These are phyloP conservation scores for Oedothorax gibbosus DNA, from an alignment of 1,140 invertebrate species.

Conservation along the genomic window DNA sequence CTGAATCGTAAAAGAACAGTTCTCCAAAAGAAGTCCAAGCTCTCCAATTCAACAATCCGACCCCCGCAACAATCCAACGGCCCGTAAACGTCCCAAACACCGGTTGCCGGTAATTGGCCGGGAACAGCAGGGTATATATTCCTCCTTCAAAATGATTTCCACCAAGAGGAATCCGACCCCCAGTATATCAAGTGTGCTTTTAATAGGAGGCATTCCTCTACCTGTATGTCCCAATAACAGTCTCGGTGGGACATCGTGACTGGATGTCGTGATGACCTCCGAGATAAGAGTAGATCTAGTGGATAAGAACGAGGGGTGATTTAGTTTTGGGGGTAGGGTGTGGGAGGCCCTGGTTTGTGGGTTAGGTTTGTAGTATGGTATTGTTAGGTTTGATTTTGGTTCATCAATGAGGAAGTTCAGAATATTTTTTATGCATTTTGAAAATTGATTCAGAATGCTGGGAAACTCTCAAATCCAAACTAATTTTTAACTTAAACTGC, in stretches of 20 bases:
- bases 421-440: too few relatives aligned
- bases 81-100: slow-evolving; percentile 24
- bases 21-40: background rate
- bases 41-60: background rate
- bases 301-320: slow-evolving; percentile 3
- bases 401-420: too few relatives aligned
- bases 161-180: background rate
- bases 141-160: background rate
- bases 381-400: too few relatives aligned
- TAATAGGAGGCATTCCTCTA: slow-evolving; percentile 37
- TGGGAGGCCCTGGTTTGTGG: slow-evolving; percentile 13
- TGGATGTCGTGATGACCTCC: slow-evolving; percentile 34
- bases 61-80: slow-evolving; percentile 24
- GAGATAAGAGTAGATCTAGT: slow-evolving; percentile 32
- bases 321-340: background rate
- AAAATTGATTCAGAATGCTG: too few relatives aligned
- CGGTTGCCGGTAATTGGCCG: slow-evolving; percentile 24
- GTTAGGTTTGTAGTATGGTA: background rate
- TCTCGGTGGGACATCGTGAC: slow-evolving; percentile 18
- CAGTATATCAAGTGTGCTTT: slow-evolving; percentile 25
- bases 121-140: slow-evolving; percentile 8
- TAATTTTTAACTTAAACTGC: too few relatives aligned
- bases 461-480: too few relatives aligned
- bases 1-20: too few relatives aligned
- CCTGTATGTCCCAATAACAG: slow-evolving; percentile 33